These are phyloP conservation scores for Drosophila burlai DNA, from an alignment of 1,140 invertebrate genomes.

Conservation along the genomic window DNA sequence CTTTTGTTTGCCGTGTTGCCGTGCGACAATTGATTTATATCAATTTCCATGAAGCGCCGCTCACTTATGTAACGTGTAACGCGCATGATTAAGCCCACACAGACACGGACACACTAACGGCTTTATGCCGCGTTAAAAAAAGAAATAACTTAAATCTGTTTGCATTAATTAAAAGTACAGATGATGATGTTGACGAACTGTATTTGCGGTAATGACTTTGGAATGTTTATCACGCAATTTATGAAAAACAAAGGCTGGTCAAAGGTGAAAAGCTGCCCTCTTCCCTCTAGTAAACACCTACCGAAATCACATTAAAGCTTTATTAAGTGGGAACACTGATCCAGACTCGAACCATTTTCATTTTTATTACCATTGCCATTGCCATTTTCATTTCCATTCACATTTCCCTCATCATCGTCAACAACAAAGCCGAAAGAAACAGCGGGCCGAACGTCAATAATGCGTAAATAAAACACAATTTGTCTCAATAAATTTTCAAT, in stretches of 20 bases:
- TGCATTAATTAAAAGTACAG: constrained; percentile 79
- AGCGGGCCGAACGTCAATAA: constrained; percentile 62
- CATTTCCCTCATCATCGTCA: constrained; percentile 15
- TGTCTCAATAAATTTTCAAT: constrained; percentile 84
- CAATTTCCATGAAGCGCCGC: constrained; percentile 75
- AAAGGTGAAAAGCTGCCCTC: constrained; percentile 7
- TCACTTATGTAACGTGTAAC: constrained; percentile 70
- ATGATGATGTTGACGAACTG: constrained; percentile 51
- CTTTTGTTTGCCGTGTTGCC: constrained; percentile 47
- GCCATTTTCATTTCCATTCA: constrained; percentile 1
- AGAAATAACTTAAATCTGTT: constrained; percentile 75
- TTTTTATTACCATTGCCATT: neutral
- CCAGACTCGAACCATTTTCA: constrained; percentile 26
- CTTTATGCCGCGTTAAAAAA: constrained; percentile 23
- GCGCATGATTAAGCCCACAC: constrained; percentile 42
- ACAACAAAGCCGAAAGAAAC: constrained; percentile 14
- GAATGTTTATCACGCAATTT: constrained; percentile 69
- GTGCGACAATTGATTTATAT: constrained; percentile 76
- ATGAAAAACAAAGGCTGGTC: constrained; percentile 45
- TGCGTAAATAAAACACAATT: constrained; percentile 82
- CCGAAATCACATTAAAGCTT: constrained; percentile 57
- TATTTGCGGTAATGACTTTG: constrained; percentile 78
- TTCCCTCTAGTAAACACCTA: neutral
- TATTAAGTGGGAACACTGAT: constrained; percentile 54
- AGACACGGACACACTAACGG: neutral